Evolutionary conservation across 2,888 invertebrate species (phyloP).

Genomic region (Pemphredon lugubris): DNA sequence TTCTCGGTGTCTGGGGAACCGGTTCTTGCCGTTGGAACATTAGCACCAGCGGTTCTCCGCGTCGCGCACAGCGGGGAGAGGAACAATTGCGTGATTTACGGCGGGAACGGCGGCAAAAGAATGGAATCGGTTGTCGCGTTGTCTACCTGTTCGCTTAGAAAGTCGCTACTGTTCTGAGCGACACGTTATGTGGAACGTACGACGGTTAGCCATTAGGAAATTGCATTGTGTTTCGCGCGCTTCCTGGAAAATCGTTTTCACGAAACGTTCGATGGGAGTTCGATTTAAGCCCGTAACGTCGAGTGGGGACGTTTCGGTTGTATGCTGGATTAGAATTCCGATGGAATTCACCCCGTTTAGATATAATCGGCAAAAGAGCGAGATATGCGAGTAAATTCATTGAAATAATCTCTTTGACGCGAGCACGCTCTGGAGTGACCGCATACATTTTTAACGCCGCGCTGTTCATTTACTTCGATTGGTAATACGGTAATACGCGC

Average conservation of each 20-base stretch:
- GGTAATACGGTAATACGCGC: no score
- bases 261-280: not conserved
- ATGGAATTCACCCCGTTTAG: no score
- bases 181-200: slow-evolving; percentile 50
- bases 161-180: slow-evolving; percentile 39
- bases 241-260: slow-evolving; percentile 7
- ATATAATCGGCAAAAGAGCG: no score
- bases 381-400: no score
- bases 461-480: no score
- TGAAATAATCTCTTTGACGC: no score
- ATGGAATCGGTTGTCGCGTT: slow-evolving; percentile 6
- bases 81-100: slow-evolving; percentile 51
- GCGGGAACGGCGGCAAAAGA: slow-evolving; percentile 27
- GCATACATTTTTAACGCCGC: no score
- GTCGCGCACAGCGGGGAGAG: slow-evolving; percentile 1
- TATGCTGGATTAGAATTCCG: no score
- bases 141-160: slow-evolving; percentile 49
- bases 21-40: slow-evolving; percentile 51
- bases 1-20: slow-evolving; percentile 54
- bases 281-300: no score
- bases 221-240: slow-evolving; percentile 10
- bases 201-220: slow-evolving; percentile 32
- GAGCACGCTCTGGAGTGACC: no score
- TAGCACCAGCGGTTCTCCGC: slow-evolving; percentile 62
- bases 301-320: no score